Conservation (phyloP, 2,113 vertebrate species). For the Scartelaos histophorus region DNA sequence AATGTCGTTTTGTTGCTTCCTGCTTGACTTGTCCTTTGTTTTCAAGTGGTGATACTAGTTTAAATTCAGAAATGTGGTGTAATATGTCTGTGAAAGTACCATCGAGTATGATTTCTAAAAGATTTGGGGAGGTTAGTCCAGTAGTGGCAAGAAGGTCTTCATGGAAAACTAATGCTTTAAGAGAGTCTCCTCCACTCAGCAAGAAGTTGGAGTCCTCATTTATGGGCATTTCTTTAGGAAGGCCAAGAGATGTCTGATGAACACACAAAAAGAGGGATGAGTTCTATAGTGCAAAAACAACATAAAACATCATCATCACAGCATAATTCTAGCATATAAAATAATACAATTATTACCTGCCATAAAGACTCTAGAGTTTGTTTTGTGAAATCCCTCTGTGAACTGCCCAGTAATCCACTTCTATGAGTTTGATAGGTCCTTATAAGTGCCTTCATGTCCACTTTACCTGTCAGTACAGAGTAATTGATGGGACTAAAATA, state of each 20-base stretch:
- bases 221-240: constrained; percentile 68
- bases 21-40: constrained; percentile 10
- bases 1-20: constrained; percentile 32
- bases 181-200: constrained; percentile 89
- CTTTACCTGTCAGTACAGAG: constrained; percentile 83
- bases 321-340: no score
- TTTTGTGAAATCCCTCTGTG: constrained; percentile 66
- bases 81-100: constrained; percentile 81
- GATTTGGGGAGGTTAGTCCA: constrained; percentile 76
- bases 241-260: constrained; percentile 79
- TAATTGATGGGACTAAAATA: not conserved
- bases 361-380: constrained; percentile 82
- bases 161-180: constrained; percentile 82
- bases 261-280: not conserved
- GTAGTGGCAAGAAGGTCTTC: constrained; percentile 79
- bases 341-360: constrained; percentile 80
- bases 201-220: constrained; percentile 82
- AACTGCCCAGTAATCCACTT: constrained; percentile 53
- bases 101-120: constrained; percentile 87
- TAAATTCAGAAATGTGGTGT: constrained; percentile 62
- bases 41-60: constrained; percentile 13
- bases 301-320: no score
- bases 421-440: constrained; percentile 79
- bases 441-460: constrained; percentile 81
- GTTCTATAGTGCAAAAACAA: not conserved